These are phyloP conservation scores for Anorthoa munda DNA, from an alignment of 2,888 invertebrate genomes.

Conservation along the genomic window DNA sequence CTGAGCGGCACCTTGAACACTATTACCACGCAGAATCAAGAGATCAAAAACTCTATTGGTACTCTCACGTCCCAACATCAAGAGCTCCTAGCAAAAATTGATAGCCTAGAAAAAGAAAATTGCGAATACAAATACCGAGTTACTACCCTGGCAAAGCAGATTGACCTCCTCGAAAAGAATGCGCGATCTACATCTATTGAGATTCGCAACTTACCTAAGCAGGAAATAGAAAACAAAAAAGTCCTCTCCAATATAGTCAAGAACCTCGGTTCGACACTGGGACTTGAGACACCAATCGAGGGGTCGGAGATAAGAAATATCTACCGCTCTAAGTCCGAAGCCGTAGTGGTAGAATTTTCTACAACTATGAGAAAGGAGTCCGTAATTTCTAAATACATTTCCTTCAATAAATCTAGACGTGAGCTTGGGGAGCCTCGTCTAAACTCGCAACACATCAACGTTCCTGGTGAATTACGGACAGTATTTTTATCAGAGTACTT, in stretches of 20 bases:
- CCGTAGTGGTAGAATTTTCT: constrained; percentile 4
- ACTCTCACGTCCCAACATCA: not conserved
- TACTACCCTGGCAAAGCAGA: no score
- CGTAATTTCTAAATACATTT: not conserved
- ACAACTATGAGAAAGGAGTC: constrained; percentile 1
- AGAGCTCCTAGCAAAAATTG: not conserved
- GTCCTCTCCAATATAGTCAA: no score
- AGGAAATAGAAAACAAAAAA: no score
- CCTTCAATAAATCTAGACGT: not conserved
- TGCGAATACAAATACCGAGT: no score
- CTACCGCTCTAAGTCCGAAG: not conserved
- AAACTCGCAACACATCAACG: not conserved
- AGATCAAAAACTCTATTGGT: constrained; percentile 1
- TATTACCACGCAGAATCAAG: not conserved
- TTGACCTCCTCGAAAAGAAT: no score
- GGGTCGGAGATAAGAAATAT: not conserved
- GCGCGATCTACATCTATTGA: no score
- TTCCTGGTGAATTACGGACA: not conserved
- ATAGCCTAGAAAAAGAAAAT: not conserved
- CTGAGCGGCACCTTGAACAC: not conserved
- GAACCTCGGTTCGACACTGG: no score
- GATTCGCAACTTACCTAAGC: no score
- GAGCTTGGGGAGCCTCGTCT: not conserved
- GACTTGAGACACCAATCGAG: no score
- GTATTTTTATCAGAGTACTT: not conserved